Evolutionary conservation across 2,888 invertebrate species (phyloP).

Genomic region (Tipula confusa): DNA sequence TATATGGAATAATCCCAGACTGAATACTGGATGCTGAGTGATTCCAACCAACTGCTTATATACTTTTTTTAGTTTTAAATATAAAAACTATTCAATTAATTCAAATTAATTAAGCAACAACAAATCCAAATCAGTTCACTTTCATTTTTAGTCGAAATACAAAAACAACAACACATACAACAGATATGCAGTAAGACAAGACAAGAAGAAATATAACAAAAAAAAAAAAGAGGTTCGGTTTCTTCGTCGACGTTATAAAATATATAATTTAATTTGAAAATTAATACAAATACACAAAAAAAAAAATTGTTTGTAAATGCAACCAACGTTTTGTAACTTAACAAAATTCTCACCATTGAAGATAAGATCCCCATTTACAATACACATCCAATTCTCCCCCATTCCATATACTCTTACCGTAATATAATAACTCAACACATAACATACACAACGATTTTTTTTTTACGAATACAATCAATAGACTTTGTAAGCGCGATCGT

Average conservation of each 20-base stretch:
- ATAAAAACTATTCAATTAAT: background rate
- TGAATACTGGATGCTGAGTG: conserved; percentile 52
- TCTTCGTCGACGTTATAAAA: background rate
- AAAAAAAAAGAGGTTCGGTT: conserved; percentile 27
- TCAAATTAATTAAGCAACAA: conserved; percentile 5
- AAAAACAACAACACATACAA: background rate
- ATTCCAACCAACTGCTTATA: conserved; percentile 50
- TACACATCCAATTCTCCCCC: background rate
- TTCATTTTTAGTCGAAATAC: conserved; percentile 33
- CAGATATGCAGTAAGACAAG: background rate
- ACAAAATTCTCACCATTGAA: conserved; percentile 28
- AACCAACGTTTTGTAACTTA: conserved; percentile 28
- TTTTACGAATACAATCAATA: background rate
- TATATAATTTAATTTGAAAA: conserved; percentile 27
- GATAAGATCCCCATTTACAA: background rate
- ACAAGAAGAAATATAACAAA: background rate
- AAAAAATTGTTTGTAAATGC: background rate
- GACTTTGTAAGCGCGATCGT: background rate
- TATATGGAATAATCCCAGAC: conserved; percentile 47
- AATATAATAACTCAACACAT: background rate
- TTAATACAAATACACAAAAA: background rate
- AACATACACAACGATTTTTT: background rate
- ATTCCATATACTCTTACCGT: background rate
- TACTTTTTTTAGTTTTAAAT: conserved; percentile 38
- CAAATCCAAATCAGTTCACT: conserved; percentile 36